Evolutionary conservation across 2,888 invertebrate genomes (phyloP), one percentile per base, ranked within the genome.

Genomic region (Hydrotaea cyrtoneurina): DNA sequence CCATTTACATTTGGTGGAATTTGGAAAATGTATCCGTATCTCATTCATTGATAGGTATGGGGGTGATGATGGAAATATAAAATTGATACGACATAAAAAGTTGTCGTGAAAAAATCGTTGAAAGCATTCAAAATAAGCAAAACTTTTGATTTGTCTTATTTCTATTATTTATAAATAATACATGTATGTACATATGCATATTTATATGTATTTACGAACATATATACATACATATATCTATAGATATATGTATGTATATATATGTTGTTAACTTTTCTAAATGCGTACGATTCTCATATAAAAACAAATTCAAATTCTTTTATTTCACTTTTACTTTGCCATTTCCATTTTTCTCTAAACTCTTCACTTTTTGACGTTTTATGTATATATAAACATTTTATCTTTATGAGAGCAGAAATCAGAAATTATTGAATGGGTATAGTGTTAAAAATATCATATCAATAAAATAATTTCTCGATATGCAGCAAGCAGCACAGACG

Each of bases 361-460:
- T 82, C 82, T 85, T 71, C 69, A 80, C 71, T 80, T 80, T 79
- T 84, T 74, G 75, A 84, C 79, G 81, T 79, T 82, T 71, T 84
- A 66, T 75, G 71, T 74, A 55, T 79, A 78, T 79, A 78, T 79
- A 73, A 85, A 85, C 85, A 85, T 85, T 83, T 81, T 78, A 81
- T 82, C 79, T 79, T 81, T 73, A 78, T 75, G 80, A 74, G 74
- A 75, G 77, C 31, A 46, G 62, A 66, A 31, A 72, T 62, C 55
- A 64, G 59, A 62, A 50, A 77, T 79, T 74, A 82, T 82, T 85
- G 85, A 85, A 77, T 85, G 73, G 81, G 73, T 62, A n/a, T n/a
- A 53, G 64, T 73, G 64, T 83, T 77, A 80, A 69, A 78, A 78
- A 82, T 82, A 82, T 80, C 66, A 71, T 71, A 81, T 76, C 72